Evolutionary conservation across 53 echinoderm and acorn worm species (phyloP).

Genomic region (Echinometra lucunter): DNA sequence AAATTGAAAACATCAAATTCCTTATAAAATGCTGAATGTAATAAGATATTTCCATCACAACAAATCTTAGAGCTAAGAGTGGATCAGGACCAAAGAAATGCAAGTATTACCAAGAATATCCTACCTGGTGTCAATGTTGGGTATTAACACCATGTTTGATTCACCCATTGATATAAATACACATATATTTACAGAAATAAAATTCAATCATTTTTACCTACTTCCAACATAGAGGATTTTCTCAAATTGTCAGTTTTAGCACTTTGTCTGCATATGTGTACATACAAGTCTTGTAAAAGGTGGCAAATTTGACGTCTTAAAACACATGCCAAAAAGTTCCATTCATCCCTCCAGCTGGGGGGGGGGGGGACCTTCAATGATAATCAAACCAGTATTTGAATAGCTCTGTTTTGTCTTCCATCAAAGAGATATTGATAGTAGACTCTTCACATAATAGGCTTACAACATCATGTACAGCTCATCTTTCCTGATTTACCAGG

Average conservation of each 20-base stretch:
- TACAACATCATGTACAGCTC: background rate
- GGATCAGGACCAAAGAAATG: background rate
- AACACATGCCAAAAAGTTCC: background rate
- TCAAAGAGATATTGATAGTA: background rate
- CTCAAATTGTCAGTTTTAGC: too few relatives aligned
- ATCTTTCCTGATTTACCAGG: background rate
- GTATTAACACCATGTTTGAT: too few relatives aligned
- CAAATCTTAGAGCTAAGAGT: background rate
- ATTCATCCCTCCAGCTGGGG: background rate
- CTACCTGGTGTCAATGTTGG: background rate
- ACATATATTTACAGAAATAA: background rate
- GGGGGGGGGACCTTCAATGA: too few relatives aligned
- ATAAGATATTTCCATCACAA: too few relatives aligned
- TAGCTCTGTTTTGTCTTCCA: background rate
- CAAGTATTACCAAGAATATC: background rate
- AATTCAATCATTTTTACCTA: background rate
- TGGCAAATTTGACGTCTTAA: background rate
- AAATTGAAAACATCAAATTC: too few relatives aligned
- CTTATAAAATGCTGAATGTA: too few relatives aligned
- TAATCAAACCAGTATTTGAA: background rate
- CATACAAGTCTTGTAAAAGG: background rate
- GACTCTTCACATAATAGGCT: background rate
- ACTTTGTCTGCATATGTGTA: background rate
- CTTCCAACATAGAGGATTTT: background rate
- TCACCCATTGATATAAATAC: background rate